phyloP scores from a whole-genome alignment of 1,140 invertebrate genomes.

The Solen grandis region DNA sequence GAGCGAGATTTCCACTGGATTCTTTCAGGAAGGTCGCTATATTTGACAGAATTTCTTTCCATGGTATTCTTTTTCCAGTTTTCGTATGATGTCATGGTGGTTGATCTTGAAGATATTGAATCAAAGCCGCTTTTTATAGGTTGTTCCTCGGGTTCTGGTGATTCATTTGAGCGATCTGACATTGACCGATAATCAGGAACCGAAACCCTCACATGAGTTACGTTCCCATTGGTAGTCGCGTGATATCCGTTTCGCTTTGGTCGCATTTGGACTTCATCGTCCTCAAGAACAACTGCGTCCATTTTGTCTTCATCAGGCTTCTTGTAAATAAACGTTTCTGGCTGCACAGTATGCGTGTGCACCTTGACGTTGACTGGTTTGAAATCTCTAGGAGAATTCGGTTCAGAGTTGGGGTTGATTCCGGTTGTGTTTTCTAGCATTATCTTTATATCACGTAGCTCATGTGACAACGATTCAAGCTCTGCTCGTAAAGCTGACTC shows the following conservation, averaged over 20 bases:
- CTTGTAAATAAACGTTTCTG: background rate
- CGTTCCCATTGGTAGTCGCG: background rate
- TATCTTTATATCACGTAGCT: slow-evolving; percentile 46
- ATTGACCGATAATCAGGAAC: slow-evolving; percentile 40
- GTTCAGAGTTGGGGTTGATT: slow-evolving; percentile 1
- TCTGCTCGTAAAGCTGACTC: slow-evolving; percentile 31
- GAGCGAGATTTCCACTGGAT: slow-evolving; percentile 35
- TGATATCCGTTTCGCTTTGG: slow-evolving; percentile 17
- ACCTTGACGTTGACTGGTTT: slow-evolving; percentile 12
- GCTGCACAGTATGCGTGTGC: slow-evolving; percentile 30
- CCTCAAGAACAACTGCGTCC: slow-evolving; percentile 12
- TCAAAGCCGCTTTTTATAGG: background rate
- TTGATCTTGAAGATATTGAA: background rate
- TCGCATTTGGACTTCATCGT: slow-evolving; percentile 3
- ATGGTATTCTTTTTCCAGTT: slow-evolving; percentile 45
- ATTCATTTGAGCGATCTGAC: background rate
- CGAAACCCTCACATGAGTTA: slow-evolving; percentile 31
- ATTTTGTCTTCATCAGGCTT: background rate
- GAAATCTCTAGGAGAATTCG: slow-evolving; percentile 14
- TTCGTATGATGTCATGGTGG: slow-evolving; percentile 37
- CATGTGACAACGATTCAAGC: slow-evolving; percentile 47
- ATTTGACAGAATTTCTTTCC: slow-evolving; percentile 26
- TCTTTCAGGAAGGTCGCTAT: slow-evolving; percentile 30
- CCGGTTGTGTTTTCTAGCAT: slow-evolving; percentile 47
- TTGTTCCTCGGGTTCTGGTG: background rate